Evolutionary conservation across 2,797 vertebrate species (phyloP).

Genomic region (Heterohyrax brucei): DNA sequence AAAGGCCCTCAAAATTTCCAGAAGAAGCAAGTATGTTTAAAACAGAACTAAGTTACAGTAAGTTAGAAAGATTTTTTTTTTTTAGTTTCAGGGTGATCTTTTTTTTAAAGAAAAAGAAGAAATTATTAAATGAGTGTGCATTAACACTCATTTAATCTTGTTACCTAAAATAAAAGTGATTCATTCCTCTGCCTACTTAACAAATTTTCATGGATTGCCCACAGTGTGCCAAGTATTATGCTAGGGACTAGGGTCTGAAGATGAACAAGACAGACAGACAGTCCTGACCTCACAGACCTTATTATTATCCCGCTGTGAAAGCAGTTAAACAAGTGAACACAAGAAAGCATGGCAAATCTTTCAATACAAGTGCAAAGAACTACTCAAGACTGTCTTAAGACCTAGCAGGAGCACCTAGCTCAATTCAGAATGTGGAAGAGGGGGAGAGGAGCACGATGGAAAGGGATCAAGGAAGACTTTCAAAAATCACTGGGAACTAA

Average conservation of each 20-base stretch:
- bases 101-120: neutral
- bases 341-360: slow-evolving; percentile 13
- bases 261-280: neutral
- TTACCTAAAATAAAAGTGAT: neutral
- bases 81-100: neutral
- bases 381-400: neutral
- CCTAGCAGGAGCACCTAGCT: neutral
- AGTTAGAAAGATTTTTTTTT: neutral
- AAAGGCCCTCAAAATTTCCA: neutral
- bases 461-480: neutral
- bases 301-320: neutral
- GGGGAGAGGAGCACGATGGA: neutral
- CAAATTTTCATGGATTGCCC: neutral
- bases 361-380: neutral
- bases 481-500: neutral
- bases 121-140: neutral
- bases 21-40: neutral
- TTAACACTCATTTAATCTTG: neutral
- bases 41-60: neutral
- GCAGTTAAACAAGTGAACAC: neutral
- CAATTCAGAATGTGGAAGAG: neutral
- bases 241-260: neutral
- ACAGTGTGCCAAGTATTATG: neutral
- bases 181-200: neutral
- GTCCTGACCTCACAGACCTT: neutral